phyloP scores from a whole-genome alignment of 2,888 invertebrate genomes.

The Folsomia manolachei region DNA sequence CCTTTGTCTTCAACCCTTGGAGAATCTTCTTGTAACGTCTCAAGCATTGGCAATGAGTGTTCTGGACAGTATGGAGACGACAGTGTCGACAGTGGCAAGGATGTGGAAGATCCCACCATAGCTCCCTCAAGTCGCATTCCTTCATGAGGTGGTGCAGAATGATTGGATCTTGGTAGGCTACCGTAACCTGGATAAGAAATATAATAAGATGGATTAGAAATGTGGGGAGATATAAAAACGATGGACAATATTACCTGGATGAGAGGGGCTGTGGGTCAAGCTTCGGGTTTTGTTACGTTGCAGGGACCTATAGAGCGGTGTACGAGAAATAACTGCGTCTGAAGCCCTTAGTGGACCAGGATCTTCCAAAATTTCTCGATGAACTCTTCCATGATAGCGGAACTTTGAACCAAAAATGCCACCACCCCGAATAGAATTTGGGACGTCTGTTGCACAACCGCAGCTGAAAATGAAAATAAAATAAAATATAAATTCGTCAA shows the following conservation, averaged over 20 bases:
- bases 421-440: conserved; percentile 48
- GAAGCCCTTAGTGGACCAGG: conserved; percentile 61
- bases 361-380: conserved; percentile 84
- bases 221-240: neutral
- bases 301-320: conserved; percentile 49
- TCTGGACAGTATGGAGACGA: conserved; percentile 62
- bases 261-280: conserved; percentile 47
- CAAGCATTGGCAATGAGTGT: conserved; percentile 61
- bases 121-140: conserved; percentile 51
- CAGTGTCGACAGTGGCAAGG: conserved; percentile 52
- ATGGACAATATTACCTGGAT: conserved; percentile 32
- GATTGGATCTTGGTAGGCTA: conserved; percentile 78
- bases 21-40: conserved; percentile 66
- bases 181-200: conserved; percentile 66
- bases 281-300: conserved; percentile 47
- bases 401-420: conserved; percentile 75
- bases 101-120: conserved; percentile 56
- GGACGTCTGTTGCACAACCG: conserved; percentile 48
- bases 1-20: conserved; percentile 49
- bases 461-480: conserved; percentile 38
- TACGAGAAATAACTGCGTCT: conserved; percentile 57
- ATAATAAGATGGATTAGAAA: neutral
- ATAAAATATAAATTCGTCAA: too few species aligned
- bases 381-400: conserved; percentile 86
- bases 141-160: conserved; percentile 64